Evolutionary conservation across 2,888 invertebrate species (phyloP).

Genomic region (Drosophila dives): DNA sequence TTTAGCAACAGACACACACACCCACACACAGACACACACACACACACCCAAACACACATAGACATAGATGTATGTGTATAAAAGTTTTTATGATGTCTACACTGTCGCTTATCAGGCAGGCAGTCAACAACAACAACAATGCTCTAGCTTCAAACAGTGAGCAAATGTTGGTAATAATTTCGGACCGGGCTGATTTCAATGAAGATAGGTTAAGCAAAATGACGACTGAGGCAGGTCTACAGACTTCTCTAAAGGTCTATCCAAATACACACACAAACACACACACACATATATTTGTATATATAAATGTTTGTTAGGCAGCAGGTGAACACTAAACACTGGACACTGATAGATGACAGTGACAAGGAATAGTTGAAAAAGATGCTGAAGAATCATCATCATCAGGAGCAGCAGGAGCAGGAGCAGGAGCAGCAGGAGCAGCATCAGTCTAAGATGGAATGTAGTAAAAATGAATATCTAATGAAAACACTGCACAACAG

Average conservation of each 20-base stretch:
- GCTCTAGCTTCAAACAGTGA: conserved; percentile 25
- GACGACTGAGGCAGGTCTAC: conserved; percentile 53
- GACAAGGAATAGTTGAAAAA: conserved; percentile 46
- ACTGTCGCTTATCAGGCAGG: conserved; percentile 69
- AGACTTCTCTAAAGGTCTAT: conserved; percentile 6
- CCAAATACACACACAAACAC: neutral
- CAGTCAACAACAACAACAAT: conserved; percentile 31
- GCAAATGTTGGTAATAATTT: conserved; percentile 51
- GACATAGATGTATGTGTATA: conserved; percentile 18
- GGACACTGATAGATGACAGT: conserved; percentile 59
- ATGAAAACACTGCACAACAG: conserved; percentile 32
- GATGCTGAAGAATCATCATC: neutral
- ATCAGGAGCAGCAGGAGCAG: neutral
- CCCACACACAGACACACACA: neutral
- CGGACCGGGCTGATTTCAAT: conserved; percentile 55
- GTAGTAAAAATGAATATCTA: conserved; percentile 8
- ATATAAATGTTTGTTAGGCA: conserved; percentile 17
- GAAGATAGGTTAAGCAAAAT: conserved; percentile 58
- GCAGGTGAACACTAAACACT: conserved; percentile 46
- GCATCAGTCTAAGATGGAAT: conserved; percentile 12
- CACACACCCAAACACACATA: neutral
- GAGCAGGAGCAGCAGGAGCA: neutral
- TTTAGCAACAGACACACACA: conserved; percentile 50
- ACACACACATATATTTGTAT: neutral
- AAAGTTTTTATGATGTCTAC: conserved; percentile 75